Evolutionary conservation across 2,113 vertebrate genomes (phyloP).

Genomic region (Cricetomys ansorgei): DNA sequence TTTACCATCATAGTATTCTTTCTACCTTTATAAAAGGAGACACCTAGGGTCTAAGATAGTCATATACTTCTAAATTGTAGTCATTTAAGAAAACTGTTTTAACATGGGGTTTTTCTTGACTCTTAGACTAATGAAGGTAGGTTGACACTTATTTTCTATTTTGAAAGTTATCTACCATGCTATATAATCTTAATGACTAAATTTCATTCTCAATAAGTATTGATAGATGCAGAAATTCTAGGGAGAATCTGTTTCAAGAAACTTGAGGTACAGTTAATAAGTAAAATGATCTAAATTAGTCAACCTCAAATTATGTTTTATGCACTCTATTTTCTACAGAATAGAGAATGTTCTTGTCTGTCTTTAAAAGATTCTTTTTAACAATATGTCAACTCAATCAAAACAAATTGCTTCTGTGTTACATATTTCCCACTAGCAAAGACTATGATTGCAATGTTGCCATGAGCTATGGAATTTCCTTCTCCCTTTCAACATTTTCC

Average conservation of each 20-base stretch:
- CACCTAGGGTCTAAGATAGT: background rate
- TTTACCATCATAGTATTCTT: background rate
- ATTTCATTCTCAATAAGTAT: slow-evolving; percentile 5
- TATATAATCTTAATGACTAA: background rate
- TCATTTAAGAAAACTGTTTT: background rate
- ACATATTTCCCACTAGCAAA: background rate
- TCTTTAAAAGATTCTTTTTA: background rate
- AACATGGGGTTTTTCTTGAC: background rate
- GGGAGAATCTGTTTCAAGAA: background rate
- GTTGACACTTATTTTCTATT: background rate
- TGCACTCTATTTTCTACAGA: background rate
- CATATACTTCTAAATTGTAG: background rate
- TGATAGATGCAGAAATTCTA: background rate
- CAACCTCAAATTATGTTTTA: background rate
- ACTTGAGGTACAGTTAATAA: background rate
- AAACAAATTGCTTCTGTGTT: background rate
- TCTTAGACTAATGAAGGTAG: background rate
- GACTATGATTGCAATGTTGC: background rate
- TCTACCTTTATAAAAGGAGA: background rate
- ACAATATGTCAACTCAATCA: background rate
- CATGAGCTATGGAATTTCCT: background rate
- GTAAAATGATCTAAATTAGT: background rate
- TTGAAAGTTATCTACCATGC: background rate
- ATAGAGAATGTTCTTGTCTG: background rate
- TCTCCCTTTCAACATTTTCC: background rate